Evolutionary conservation across 2,113 vertebrate genomes (phyloP), one percentile per base, ranked within the genome.

Genomic region (Mesocricetus auratus): DNA sequence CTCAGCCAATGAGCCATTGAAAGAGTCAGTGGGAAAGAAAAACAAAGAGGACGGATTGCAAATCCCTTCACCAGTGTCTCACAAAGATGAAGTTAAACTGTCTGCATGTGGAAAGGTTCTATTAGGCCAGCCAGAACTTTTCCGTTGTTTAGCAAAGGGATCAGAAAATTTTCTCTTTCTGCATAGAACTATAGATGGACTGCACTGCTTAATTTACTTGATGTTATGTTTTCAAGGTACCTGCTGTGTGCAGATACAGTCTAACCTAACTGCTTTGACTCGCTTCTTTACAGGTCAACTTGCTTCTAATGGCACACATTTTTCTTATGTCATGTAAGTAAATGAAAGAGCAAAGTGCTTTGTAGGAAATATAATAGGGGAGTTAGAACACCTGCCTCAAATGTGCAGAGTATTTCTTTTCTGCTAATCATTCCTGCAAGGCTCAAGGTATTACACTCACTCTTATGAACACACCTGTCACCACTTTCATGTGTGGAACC

Each of bases 211-310:
- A 81, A 93, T 88, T 92, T 89, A 31, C 56, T 91, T 47, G 47
- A 78, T 83, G 82, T 83, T 91, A 47, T 26, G 50, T 89, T 88
- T 91, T 73, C 39, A 86, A 19, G 10, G 17, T 79, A 11, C 39
- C 33, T 83, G 47, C 89, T 92, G 33, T 86, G 71, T 13, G 9
- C 85, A 81, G 79, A 53, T 31, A 31, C 16, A 42, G 58, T 78
- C 73, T 86, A 92, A 83, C 87, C 88, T 89, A 96, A 90, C 71
- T 89, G 50, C 19, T 86, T 96, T 97, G 86, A 96, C 86, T 93
- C 69, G 56, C 26, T 56, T 73, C 39, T 75, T 73, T 31, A 50
- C 22, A 96, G 94, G 95, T 92, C 88, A 94, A 56, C 73, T 89
- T 89, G 36, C 53, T 94, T 86, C n/a, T 94, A 95, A 94, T 94